Base-by-base conservation (phyloP, 2,888 invertebrate species). In the Nomada hirtipes region DNA sequence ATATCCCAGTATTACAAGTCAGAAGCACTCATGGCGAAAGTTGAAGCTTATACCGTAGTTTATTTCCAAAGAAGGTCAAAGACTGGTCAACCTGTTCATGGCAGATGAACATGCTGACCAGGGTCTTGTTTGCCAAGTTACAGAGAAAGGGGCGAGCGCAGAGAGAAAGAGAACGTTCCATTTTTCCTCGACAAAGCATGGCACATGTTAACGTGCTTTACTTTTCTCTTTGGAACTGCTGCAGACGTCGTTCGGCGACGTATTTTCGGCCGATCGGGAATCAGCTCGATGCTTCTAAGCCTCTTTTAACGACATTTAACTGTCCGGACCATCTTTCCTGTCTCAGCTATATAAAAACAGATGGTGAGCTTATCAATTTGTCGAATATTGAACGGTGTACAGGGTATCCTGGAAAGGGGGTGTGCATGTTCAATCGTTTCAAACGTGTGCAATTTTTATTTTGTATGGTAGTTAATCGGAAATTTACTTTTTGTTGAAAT, bases 291-390 rank as follows among this genome's bases (percentile, higher is more conserved):
- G 42, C 47, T 68, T 75, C 83, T 85, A 86, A 86, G 68, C 73
- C 47, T 23, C 60, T 53, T 78, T 64, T 76, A 76, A 83, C 74
- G 55, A 60, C 69, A 55, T 70, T 75, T 23, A 23, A 75, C 70
- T 68, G 77, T 71, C 78, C 20, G 60, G 26, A 15, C 23, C 86
- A 61, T 70, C 69, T 44, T 73, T 23, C 47, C 36, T 9, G 18
- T 44, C 60, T 29, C 36, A 7, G 36, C 36, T 7, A 0, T 47
- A 44, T n/a, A 63, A 63, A 53, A 61, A 55, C 75, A 57, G 44
- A 29, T 55, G 55, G 15, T 65, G 74, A 76, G 69, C 68, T 86
- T 70, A 81, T 81, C 78, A 81, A 72, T 81, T 69, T 82, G 53
- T 20, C 44, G 29, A 68, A 47, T 53, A 57, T 77, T 55, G 52